Percentiles rank a stretch among this genome's conserved stretches.
These are phyloP conservation scores for Coregonus clupeaformis DNA, from an alignment of 2,113 vertebrate species.

Conservation along the genomic window DNA sequence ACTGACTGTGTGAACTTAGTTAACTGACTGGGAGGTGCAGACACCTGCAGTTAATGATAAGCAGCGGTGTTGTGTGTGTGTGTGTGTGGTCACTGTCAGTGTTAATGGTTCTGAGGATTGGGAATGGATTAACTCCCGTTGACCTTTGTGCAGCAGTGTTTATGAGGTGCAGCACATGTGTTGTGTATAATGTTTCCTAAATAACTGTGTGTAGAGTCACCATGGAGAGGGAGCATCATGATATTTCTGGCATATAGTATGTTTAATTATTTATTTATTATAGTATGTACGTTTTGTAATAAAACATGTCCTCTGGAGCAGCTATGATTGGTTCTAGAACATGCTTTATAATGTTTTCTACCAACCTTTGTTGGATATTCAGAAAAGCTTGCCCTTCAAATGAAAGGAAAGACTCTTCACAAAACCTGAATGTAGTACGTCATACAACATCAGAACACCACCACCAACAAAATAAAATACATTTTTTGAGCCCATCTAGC, in stretches of 20 bases:
- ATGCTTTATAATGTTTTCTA: not conserved
- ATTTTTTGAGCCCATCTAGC: not conserved
- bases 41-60: not conserved
- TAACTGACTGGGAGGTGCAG: not conserved
- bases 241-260: not conserved
- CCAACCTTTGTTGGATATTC: not conserved
- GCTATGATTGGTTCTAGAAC: not conserved
- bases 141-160: constrained; percentile 14
- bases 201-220: not conserved
- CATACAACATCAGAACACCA: not conserved
- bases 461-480: not conserved
- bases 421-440: not conserved
- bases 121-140: constrained; percentile 25
- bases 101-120: too few species aligned
- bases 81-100: not conserved
- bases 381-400: not conserved
- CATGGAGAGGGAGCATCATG: not conserved
- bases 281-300: not conserved
- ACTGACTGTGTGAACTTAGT: not conserved
- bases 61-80: not conserved
- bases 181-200: not conserved
- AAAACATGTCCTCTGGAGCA: not conserved
- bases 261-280: too few species aligned
- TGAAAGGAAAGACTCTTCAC: not conserved
- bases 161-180: not conserved